Percentiles rank a stretch among this genome's conserved stretches.
These are phyloP conservation scores for Catharus ustulatus DNA, from an alignment of 2,797 vertebrate genomes.

Conservation along the genomic window DNA sequence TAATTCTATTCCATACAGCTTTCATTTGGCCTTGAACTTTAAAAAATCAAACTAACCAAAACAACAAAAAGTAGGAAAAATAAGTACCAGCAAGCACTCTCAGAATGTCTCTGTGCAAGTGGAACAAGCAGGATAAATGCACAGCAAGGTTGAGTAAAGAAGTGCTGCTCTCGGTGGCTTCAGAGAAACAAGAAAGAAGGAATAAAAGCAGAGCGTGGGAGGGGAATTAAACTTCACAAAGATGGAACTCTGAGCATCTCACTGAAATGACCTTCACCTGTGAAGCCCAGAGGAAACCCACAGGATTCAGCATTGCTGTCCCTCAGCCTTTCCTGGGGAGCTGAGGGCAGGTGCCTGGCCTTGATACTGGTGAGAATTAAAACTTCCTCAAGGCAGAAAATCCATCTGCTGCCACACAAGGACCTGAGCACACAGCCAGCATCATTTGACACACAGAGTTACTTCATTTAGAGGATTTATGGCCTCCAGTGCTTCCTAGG, in stretches of 20 bases:
- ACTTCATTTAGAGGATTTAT: conserved; percentile 52
- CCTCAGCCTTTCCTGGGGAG: background rate
- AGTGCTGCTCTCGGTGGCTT: background rate
- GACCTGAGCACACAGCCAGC: background rate
- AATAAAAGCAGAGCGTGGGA: background rate
- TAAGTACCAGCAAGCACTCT: background rate
- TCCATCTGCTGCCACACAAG: background rate
- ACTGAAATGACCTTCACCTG: background rate
- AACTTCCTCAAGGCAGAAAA: background rate
- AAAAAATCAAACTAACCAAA: background rate
- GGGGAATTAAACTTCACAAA: background rate
- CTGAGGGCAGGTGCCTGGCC: accelerated
- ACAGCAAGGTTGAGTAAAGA: background rate
- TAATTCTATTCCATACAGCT: background rate
- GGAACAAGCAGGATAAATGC: background rate
- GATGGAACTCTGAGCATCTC: background rate
- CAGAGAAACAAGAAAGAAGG: background rate
- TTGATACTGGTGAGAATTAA: background rate
- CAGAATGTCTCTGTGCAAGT: background rate
- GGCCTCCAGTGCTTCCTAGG: background rate
- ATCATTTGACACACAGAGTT: background rate
- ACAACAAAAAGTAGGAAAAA: background rate
- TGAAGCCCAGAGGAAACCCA: background rate
- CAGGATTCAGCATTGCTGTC: accelerated
- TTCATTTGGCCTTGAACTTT: background rate